phyloP scores from a whole-genome alignment of 2,888 invertebrate genomes.

The Parnassius smintheus region DNA sequence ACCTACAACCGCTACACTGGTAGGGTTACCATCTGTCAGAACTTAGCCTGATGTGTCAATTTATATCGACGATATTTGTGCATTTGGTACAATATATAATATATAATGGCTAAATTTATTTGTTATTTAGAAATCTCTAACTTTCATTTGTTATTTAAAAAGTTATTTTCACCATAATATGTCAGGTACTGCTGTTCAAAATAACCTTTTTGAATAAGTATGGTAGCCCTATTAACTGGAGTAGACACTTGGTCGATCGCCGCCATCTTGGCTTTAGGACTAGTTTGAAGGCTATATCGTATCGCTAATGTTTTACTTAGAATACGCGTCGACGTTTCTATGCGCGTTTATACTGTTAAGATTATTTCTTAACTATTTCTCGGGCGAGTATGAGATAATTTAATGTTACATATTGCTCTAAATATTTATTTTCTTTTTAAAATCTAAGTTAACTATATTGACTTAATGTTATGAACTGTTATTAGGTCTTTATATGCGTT shows the following conservation, averaged over 20 bases:
- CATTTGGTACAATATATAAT: too few species aligned
- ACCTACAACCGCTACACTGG: conserved; percentile 48
- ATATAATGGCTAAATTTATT: too few species aligned
- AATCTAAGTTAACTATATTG: too few species aligned
- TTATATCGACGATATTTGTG: too few species aligned
- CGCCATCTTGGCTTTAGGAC: conserved; percentile 59
- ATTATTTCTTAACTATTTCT: conserved; percentile 16
- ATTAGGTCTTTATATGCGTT: too few species aligned
- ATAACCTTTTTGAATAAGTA: background rate
- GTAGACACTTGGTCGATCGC: conserved; percentile 26
- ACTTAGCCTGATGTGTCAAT: conserved; percentile 14
- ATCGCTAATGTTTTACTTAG: conserved; percentile 28
- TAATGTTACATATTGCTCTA: conserved; percentile 4
- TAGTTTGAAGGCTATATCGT: conserved; percentile 30
- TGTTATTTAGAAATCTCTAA: too few species aligned
- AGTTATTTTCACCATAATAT: too few species aligned
- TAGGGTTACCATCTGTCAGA: conserved; percentile 34
- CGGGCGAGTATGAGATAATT: conserved; percentile 10
- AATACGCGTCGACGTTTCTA: conserved; percentile 23
- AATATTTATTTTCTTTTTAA: background rate
- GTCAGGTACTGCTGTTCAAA: background rate
- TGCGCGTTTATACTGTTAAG: conserved; percentile 22
- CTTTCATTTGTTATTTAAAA: too few species aligned
- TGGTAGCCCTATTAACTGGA: conserved; percentile 23
- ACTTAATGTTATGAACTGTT: too few species aligned